Evolutionary conservation across 37 sponge, comb jelly and placozoan species (phyloP).

Genomic region (Theonella swinhoei): DNA sequence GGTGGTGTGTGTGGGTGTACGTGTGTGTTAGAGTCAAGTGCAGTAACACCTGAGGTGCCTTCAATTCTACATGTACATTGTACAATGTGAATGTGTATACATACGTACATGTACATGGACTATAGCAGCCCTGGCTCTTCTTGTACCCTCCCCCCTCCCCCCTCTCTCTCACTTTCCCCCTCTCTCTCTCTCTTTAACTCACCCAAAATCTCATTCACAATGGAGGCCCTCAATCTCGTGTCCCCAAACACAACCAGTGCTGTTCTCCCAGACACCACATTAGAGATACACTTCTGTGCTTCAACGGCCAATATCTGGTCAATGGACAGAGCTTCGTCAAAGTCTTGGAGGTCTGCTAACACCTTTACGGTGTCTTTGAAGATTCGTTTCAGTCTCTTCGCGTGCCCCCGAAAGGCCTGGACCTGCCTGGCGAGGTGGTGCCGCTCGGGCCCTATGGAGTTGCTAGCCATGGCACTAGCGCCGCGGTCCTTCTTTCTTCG

Average conservation of each 20-base stretch:
- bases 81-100: no score
- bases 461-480: conserved; percentile 5
- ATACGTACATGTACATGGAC: no score
- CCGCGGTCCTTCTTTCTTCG: not conserved
- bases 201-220: conserved; percentile 84
- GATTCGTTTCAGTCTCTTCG: conserved; percentile 81
- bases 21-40: no score
- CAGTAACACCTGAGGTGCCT: no score
- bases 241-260: conserved; percentile 88
- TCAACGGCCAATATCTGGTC: conserved; percentile 71
- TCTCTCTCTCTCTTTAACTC: not conserved
- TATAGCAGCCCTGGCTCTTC: no score
- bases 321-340: conserved; percentile 78
- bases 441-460: conserved; percentile 60
- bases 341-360: conserved; percentile 83
- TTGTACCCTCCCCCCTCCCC: no score
- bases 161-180: not conserved
- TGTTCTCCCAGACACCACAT: conserved; percentile 77
- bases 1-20: no score
- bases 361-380: conserved; percentile 84
- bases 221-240: conserved; percentile 41
- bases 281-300: conserved; percentile 80
- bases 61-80: no score
- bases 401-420: conserved; percentile 63
- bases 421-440: conserved; percentile 61